These are phyloP conservation scores for Drosophila arawakana DNA, from an alignment of 1,140 invertebrate species.

Conservation along the genomic window DNA sequence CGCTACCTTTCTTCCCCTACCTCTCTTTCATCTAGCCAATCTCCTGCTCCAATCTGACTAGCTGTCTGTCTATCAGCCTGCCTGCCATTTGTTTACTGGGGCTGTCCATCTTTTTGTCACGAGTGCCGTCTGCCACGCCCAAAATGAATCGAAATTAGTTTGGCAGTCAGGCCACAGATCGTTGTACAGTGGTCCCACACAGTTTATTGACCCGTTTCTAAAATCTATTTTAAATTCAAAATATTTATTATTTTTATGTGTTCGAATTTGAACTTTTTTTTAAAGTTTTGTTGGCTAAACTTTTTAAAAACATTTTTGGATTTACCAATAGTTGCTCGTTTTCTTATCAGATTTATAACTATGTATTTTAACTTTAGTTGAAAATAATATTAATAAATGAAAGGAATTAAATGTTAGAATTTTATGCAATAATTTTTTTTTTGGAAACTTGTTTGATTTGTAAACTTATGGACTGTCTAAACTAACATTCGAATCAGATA, in stretches of 20 bases:
- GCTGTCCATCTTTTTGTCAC: conserved; percentile 79
- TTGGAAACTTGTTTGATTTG: too few relatives aligned
- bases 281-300: neutral
- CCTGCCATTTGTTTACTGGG: conserved; percentile 71
- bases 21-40: neutral
- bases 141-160: conserved; percentile 72
- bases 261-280: neutral
- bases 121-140: conserved; percentile 66
- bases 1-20: neutral
- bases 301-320: too few relatives aligned
- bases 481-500: too few relatives aligned
- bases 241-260: neutral
- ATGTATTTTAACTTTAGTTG: too few relatives aligned
- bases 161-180: conserved; percentile 38
- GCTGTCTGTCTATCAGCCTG: conserved; percentile 24
- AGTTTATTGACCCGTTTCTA: conserved; percentile 1
- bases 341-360: too few relatives aligned
- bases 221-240: neutral
- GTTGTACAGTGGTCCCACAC: conserved; percentile 41
- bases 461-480: too few relatives aligned
- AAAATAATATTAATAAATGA: too few relatives aligned
- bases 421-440: too few relatives aligned
- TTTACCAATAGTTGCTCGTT: too few relatives aligned
- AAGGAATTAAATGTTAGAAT: too few relatives aligned
- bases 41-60: conserved; percentile 15